A percentile compares a stretch with the other conserved stretches of the same genome.
These are phyloP conservation scores for Spodoptera picta DNA, from an alignment of 2,888 invertebrate species.

Conservation along the genomic window DNA sequence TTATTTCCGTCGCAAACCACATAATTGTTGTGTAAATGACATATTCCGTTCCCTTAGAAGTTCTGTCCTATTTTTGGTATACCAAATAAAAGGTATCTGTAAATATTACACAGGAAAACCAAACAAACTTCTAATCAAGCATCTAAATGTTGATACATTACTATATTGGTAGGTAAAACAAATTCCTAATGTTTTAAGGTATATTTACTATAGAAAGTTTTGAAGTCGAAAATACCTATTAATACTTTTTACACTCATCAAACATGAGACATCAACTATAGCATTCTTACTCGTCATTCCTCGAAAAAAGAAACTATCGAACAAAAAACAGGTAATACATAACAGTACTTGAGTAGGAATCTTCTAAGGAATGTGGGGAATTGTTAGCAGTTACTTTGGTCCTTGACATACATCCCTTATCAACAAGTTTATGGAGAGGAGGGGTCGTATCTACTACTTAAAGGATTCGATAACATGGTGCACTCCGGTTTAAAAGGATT, in stretches of 20 bases:
- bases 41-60: slow-evolving; percentile 3
- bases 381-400: slow-evolving; percentile 51
- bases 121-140: too few species aligned
- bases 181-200: too few species aligned
- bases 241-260: too few species aligned
- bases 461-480: slow-evolving; percentile 71
- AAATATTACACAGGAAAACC: too few species aligned
- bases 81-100: neutral
- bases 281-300: too few species aligned
- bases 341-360: slow-evolving; percentile 44
- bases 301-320: too few species aligned
- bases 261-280: too few species aligned
- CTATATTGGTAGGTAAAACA: too few species aligned
- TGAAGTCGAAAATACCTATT: too few species aligned
- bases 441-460: slow-evolving; percentile 73
- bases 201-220: too few species aligned
- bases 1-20: slow-evolving; percentile 7
- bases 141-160: too few species aligned
- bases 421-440: slow-evolving; percentile 80
- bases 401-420: slow-evolving; percentile 77
- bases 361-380: slow-evolving; percentile 60
- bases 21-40: slow-evolving; percentile 8
- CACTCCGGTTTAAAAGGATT: slow-evolving; percentile 60
- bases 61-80: slow-evolving; percentile 4
- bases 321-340: slow-evolving; percentile 42